A percentile compares a stretch with the other conserved stretches of the same genome.
These are phyloP conservation scores for Macquaria ambigua DNA, from an alignment of 2,113 vertebrate species.

Conservation along the genomic window DNA sequence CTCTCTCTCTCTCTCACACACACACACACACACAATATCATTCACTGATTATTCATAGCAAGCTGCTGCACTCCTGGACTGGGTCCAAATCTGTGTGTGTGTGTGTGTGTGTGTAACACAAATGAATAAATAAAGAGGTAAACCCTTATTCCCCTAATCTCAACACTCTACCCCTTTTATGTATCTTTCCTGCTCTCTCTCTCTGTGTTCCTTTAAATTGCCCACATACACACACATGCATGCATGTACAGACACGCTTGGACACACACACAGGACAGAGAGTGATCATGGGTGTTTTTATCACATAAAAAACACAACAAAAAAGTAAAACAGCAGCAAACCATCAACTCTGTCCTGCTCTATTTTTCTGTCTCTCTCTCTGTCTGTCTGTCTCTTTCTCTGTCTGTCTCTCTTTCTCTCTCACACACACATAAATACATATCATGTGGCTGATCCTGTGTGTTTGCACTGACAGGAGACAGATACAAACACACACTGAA, in stretches of 20 bases:
- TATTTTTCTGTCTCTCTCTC: slow-evolving; percentile 10
- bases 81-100: slow-evolving; percentile 50
- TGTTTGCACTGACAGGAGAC: background rate
- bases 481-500: slow-evolving; percentile 1
- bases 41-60: slow-evolving; percentile 77
- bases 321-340: slow-evolving; percentile 13
- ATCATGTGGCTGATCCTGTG: background rate
- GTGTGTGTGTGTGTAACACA: slow-evolving; percentile 25
- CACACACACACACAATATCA: slow-evolving; percentile 22
- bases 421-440: background rate
- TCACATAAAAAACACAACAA: slow-evolving; percentile 6
- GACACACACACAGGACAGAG: background rate
- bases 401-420: slow-evolving; percentile 17
- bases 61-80: slow-evolving; percentile 72
- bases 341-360: slow-evolving; percentile 3
- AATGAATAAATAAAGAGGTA: slow-evolving; percentile 53
- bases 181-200: slow-evolving; percentile 1
- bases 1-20: slow-evolving; percentile 4
- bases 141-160: slow-evolving; percentile 21
- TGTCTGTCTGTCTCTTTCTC: slow-evolving; percentile 3
- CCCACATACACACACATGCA: background rate
- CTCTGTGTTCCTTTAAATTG: background rate
- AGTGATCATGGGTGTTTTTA: slow-evolving; percentile 3
- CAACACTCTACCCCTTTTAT: slow-evolving; percentile 11
- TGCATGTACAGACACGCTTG: background rate